Evolutionary conservation across 1,140 invertebrate species (phyloP), one percentile per base, ranked within the genome.

Genomic region (Drosophila lowei): DNA sequence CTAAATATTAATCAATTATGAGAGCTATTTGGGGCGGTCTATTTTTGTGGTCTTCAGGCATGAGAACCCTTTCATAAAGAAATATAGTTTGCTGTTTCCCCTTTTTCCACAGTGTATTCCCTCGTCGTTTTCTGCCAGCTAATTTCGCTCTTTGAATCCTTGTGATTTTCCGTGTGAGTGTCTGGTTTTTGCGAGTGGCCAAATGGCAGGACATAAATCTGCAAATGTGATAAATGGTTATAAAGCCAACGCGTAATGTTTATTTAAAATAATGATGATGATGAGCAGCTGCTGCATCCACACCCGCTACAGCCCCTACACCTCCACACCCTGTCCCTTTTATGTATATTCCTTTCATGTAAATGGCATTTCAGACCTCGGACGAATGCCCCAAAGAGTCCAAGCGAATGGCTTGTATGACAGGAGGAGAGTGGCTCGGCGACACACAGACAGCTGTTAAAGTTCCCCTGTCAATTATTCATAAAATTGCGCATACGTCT

Each of bases 221-320:
- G 70, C 66, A 81, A 86, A 86, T 86, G 81, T 85, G 81, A 85
- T 85, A 85, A 88, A 85, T 85, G 81, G 77, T 79, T 78, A 76
- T 74, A 81, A 88, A 78, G 81, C 81, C 77, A 77, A 56, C 34
- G 83, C 77, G 58, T 67, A 85, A 85, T 81, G 81, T 72, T 88
- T 88, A 86, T 86, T 78, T 81, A 81, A 88, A 88, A 88, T 88
- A 81, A 86, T 86, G 83, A 86, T 86, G 81, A 88, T 86, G 81
- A 88, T 72, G 58, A 68, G 72, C 64, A 67, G 52, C 67, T 65
- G 73, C 79, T 65, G 79, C 79, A 47, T 34, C 48, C 53, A 42
- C 25, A 42, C 8, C 8, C 48, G 47, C 43, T 23, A 21, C 13
- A 16, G 8, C 50, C 5, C 2, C 18, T 18, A 30, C 28, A 23